Base-by-base conservation (phyloP, 2,797 vertebrate genomes). In the Micrastur ruficollis region DNA sequence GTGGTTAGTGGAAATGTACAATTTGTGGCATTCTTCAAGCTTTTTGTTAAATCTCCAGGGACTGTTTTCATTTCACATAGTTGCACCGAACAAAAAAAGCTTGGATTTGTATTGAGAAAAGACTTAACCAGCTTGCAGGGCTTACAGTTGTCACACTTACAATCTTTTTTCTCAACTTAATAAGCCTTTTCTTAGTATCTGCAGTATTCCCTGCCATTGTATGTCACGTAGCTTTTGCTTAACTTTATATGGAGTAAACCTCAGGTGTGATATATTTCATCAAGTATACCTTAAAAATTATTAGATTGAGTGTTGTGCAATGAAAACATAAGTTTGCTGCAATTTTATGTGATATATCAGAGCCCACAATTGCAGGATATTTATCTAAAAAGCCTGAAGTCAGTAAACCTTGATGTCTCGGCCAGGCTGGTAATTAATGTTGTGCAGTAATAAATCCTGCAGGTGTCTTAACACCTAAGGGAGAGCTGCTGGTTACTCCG, bases 151-250 rank as follows among this genome's bases (percentile, higher is more conserved):
- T 84, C 70, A 46, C 49, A 38, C 36, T 55, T 38, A 55, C 1
- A 1, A 34, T 84, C 90, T 92, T 90, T 85, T 47, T 81, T 90
- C 47, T 88, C 84, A 62, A 19, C 62, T 63, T 93, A 93, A 84
- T 95, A 92, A 95, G 72, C 84, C 84, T 96, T 94, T 75, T 73
- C 71, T 50, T 47, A 49, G 78, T 36, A 47, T n/a, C 26, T 38
- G 25, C 59, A 14, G 40, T 67, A 31, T 87, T 86, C 62, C 44
- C 32, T 86, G 23, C 59, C 2, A 3, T 38, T 67, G 22, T 47
- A 6, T 74, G 84, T 94, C 75, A 73, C 46, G 11, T 7, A 23
- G 44, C 14, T 86, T 85, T 78, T 78, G 38, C 86, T 74, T 83
- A 81, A 74, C 65, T 87, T 91, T n/a, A 27, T 8, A 21, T 4